Conservation (phyloP, 1,140 invertebrate genomes). For the Dinoponera quadriceps region DNA sequence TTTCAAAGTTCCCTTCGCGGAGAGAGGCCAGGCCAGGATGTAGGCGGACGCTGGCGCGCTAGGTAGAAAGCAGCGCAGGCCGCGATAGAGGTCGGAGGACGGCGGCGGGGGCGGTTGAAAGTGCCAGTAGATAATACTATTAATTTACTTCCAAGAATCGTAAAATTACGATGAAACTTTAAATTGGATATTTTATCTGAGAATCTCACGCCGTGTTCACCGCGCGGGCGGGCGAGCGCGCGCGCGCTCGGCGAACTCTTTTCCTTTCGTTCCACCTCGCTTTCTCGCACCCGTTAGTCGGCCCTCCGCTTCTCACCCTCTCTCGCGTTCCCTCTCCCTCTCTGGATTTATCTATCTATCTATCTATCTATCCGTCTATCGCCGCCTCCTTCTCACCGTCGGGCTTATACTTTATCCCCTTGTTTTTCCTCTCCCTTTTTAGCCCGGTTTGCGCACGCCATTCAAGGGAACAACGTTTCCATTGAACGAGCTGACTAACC, state of each 20-base stretch:
- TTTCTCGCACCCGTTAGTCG: conserved; percentile 13
- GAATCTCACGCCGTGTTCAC: conserved; percentile 73
- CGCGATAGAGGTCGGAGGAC: not conserved
- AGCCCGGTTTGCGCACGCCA: conserved; percentile 53
- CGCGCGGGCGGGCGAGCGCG: conserved; percentile 32
- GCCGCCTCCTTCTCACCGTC: conserved; percentile 32
- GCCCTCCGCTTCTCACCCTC: not conserved
- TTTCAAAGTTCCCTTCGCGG: conserved; percentile 76
- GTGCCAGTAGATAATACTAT: conserved; percentile 81
- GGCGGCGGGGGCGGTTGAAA: conserved; percentile 45
- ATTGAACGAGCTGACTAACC: conserved; percentile 73
- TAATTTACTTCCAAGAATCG: conserved; percentile 84
- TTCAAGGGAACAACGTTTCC: conserved; percentile 72
- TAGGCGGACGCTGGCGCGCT: not conserved
- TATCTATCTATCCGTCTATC: conserved; percentile 57
- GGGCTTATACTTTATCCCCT: conserved; percentile 40
- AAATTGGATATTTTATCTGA: conserved; percentile 85
- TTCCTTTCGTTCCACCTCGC: conserved; percentile 23
- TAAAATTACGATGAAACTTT: conserved; percentile 85
- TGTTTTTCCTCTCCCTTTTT: conserved; percentile 49
- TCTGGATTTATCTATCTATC: conserved; percentile 62
- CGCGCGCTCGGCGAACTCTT: conserved; percentile 42
- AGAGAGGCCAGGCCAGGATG: not conserved
- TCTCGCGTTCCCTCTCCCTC: conserved; percentile 1
- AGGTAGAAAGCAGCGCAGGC: conserved; percentile 26